Evolutionary conservation across 2,113 vertebrate species (phyloP), one percentile per base, ranked within the genome.

Genomic region (Phalacrocorax brasilianus): DNA sequence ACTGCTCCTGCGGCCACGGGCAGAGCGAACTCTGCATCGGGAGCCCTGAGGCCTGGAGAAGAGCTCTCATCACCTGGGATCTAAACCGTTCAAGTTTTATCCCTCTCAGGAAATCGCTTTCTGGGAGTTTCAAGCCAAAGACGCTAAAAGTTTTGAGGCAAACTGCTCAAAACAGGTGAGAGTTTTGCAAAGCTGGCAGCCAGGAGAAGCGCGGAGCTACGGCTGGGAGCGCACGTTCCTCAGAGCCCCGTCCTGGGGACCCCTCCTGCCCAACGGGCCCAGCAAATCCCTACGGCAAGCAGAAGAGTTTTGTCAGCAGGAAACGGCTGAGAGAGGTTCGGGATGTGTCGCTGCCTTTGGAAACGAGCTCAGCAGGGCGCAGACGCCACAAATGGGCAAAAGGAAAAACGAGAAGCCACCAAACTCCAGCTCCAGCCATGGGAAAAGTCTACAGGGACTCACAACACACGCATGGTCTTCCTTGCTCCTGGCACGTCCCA

Each of bases 401-500:
- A 14, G 38, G 40, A 27, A 47, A 62, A 55, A 20, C 5, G 26
- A 63, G 80, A 40, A 84, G 19, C 20, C n/a, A 30, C 27, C 50
- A 33, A 65, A 65, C 6, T 45, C 27, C 71, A 40, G 42, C 21
- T 49, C 59, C n/a, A 86, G 40, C 15, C 12, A 2, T 33, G 35
- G 42, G 38, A 62, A 50, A 82, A 45, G 16, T 5, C 55, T 42
- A 4, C 32, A 14, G 32, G 40, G 42, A 77, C 50, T 65, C 50
- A 42, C 56, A 42, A 47, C 30, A 9, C 6, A 5, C 2, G 0
- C 2, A 1, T 44, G 35, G 38, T 35, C 24, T 21, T 55, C 40
- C 53, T 62, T 42, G 42, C 26, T 49, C 28, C 70, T 3, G 3
- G 11, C 11, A 4, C 0, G 1, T 42, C 67, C n/a, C 11, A 0